These are phyloP conservation scores for Hyperoplus immaculatus DNA, from an alignment of 2,797 vertebrate genomes.

Conservation along the genomic window DNA sequence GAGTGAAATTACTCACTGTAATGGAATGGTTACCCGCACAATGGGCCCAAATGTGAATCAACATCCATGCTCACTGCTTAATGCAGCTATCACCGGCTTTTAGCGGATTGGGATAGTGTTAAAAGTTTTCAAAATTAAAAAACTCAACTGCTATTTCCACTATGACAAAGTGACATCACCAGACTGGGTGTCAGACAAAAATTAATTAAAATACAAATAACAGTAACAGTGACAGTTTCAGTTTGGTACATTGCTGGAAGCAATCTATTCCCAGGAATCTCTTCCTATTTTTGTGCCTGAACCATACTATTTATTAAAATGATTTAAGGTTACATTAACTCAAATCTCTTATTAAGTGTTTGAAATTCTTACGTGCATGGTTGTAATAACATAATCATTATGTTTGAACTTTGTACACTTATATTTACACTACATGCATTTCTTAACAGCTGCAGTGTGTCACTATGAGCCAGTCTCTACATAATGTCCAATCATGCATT, in stretches of 20 bases:
- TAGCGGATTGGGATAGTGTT: slow-evolving; percentile 1
- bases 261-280: slow-evolving; percentile 36
- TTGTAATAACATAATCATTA: slow-evolving; percentile 2
- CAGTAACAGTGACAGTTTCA: slow-evolving; percentile 23
- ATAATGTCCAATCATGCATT: slow-evolving; percentile 14
- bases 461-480: slow-evolving; percentile 32
- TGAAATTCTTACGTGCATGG: slow-evolving; percentile 10
- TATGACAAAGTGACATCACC: no score
- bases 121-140: background rate
- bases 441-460: slow-evolving; percentile 29
- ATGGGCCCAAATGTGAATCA: slow-evolving; percentile 10
- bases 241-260: slow-evolving; percentile 33
- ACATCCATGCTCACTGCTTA: slow-evolving; percentile 1
- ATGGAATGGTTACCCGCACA: background rate
- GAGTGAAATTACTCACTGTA: slow-evolving; percentile 17
- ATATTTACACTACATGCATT: slow-evolving; percentile 21
- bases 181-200: no score
- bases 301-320: slow-evolving; percentile 37
- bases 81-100: background rate
- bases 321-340: slow-evolving; percentile 32
- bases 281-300: slow-evolving; percentile 20
- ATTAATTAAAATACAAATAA: slow-evolving; percentile 14
- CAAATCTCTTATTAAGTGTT: slow-evolving; percentile 25
- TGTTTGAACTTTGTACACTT: background rate
- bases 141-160: no score